Base-by-base conservation (phyloP, 1,140 invertebrate genomes). In the Pseudomyrmex sp. region DNA sequence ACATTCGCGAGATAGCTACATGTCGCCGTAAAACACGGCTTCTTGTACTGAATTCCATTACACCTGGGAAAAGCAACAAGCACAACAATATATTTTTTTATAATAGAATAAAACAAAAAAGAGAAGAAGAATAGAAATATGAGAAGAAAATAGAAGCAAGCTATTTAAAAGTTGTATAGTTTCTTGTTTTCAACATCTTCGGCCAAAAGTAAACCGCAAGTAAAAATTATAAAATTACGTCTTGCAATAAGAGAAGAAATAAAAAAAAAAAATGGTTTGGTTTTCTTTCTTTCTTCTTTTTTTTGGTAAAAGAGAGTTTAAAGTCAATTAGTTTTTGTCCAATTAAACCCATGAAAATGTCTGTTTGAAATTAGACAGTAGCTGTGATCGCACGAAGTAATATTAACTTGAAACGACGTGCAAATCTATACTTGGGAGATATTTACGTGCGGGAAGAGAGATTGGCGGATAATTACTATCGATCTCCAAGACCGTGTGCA, bases 391-490 rank as follows among this genome's bases (percentile, higher is more conserved):
- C 35, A 35, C 35, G 7, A 35, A 35, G 35, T 35, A 58, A 76
- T 4, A n/a, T 54, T 9, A 46, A 58, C 20, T 79, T 35, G 52
- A 26, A 35, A 48, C 13, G 63, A 13, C 46, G 18, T 5, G 13
- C 23, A 59, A 23, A 61, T 63, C 59, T 44, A 46, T 70, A 73
- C 12, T 88, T 80, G 59, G 59, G 59, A 50, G 56, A 66, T 88
- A 85, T 85, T 85, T 88, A 85, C 76, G 83, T 74, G 72, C 59
- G 26, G 26, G 26, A 0, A 52, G 5, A 63, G 62, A 35, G 35
- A 35, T 58, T 68, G 68, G 56, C 13, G 52, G 86, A 85, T 88
- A 88, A 88, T 88, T 88, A 88, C 61, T 83, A 88, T 88, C 72
- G 87, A 88, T 82, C 70, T 54, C 13, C 59, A 18, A 20, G 35